Base-by-base conservation (phyloP, 2,888 invertebrate species). In the Loripinus fragilis region DNA sequence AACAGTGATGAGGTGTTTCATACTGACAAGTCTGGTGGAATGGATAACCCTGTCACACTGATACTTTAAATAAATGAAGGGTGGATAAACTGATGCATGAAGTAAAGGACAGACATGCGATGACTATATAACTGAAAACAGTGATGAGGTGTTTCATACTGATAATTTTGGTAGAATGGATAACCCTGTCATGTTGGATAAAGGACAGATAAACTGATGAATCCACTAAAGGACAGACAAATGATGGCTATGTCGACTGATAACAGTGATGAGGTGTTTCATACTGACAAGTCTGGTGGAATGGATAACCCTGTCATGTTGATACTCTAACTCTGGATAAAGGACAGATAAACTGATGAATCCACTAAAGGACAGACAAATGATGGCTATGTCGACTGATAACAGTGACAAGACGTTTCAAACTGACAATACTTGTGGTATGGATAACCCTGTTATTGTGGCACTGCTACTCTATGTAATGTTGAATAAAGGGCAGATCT, bases 1-100 rank as follows among this genome's bases (percentile, higher is more conserved):
- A 17, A 33, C 28, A 20, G 23, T 60, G 25, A n/a, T 52, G 52
- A 25, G 10, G 52, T 12, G 23, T 10, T 28, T 38, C 38, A 38
- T 23, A 28, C 20, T 25, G 60, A 33, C 17, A 33, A 5, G 17
- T 5, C 23, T 28, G 10, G 20, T 7, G 45, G 71, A 23, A 78
- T 69, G 64, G 85, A 85, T 28, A 82, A 73, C 23, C 85, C 81
- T 15, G 68, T 85, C 8, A 85, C 85, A 23, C 70, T 85, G n/a
- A 85, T 85, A 35, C 48, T 85, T 69, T 85, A 74, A 81, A 45
- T 12, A 23, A 66, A 5, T n/a, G n/a, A n/a, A n/a, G n/a, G 60
- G 33, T 30, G 33, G 10, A 17, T 17, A 33, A 28, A 20, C 2
- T 33, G 33, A 20, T 17, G 33, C 30, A 2, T 10, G 3, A 10